Evolutionary conservation across 2,113 vertebrate species (phyloP), one percentile per base, ranked within the genome.

Genomic region (Ammodramus savannarum): DNA sequence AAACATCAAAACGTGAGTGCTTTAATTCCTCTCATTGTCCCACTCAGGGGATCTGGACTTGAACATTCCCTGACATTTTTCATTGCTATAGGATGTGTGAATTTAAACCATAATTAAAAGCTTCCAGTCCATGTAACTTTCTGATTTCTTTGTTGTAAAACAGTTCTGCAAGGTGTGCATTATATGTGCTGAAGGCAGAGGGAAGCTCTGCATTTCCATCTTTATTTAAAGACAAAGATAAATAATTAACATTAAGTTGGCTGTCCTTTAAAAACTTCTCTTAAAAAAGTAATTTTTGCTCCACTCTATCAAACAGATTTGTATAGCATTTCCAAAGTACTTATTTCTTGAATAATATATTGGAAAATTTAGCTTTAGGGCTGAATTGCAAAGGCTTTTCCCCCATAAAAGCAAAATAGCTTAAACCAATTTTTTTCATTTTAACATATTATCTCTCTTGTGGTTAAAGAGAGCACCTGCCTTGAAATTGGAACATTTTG

Each of bases 1-100:
- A 96, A 99, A 99, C 98, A 99, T 99, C 97, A 99, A 99, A 98
- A 99, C 99, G 99, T 99, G 97, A 99, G 99, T 99, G 96, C 78
- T 94, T 49, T 36, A 10, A 48, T 57, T 4, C 69, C 78, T 67
- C 21, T 38, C 18, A 2, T 26, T 59, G 61, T 71, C 20, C 34
- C 7, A 2, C 26, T 84, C 66, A 31, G 34, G 38, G 32, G 3
- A 5, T 29, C 46, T 74, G 34, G 15, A 20, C 29, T 36, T 9
- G 43, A 78, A n/a, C 26, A 16, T 61, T 32, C 6, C 4, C 19
- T 88, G 25, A 19, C 12, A 11, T 44, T 76, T 61, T 65, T 65
- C 5, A 36, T 29, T 81, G 39, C n/a, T 74, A n/a, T 48, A 36
- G 36, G 16, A 20, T 52, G 6, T 34, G 9, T 59, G 31, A 41